These are phyloP conservation scores for Microdon myrmicae DNA, from an alignment of 2,888 invertebrate genomes.

Conservation along the genomic window DNA sequence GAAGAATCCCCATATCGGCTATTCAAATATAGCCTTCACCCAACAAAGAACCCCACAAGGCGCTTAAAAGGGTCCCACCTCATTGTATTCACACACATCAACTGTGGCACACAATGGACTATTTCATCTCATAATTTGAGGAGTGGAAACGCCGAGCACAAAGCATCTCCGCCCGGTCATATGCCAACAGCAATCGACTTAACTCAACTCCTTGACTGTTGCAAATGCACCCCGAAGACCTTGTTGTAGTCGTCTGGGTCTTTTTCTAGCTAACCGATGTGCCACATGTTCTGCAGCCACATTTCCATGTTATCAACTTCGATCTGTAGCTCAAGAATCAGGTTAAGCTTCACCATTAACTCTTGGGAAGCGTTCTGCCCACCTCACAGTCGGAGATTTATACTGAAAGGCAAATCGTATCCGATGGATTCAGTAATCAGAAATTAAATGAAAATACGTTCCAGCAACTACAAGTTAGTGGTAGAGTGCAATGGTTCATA, in stretches of 20 bases:
- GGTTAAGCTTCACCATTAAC: conserved; percentile 50
- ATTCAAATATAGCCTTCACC: no score
- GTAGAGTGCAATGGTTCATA: conserved; percentile 37
- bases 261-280: conserved; percentile 4
- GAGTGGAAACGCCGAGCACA: conserved; percentile 32
- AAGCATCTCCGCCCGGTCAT: no score
- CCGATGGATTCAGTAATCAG: conserved; percentile 20
- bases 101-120: conserved; percentile 37
- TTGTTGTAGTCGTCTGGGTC: no score
- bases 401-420: conserved; percentile 29
- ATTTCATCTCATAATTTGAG: conserved; percentile 39
- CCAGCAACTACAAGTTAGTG: conserved; percentile 34
- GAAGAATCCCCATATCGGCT: no score
- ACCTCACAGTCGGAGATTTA: conserved; percentile 9
- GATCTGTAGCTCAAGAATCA: conserved; percentile 50
- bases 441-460: conserved; percentile 29
- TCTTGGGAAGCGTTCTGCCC: conserved; percentile 19
- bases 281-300: conserved; percentile 19
- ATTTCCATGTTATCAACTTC: conserved; percentile 39
- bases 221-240: conserved; percentile 19
- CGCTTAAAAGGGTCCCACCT: no score
- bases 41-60: no score
- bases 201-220: conserved; percentile 17
- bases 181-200: no score
- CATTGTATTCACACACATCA: no score